These are phyloP conservation scores for Lepidochrysops patricia DNA, from an alignment of 2,888 invertebrate species.

Conservation along the genomic window DNA sequence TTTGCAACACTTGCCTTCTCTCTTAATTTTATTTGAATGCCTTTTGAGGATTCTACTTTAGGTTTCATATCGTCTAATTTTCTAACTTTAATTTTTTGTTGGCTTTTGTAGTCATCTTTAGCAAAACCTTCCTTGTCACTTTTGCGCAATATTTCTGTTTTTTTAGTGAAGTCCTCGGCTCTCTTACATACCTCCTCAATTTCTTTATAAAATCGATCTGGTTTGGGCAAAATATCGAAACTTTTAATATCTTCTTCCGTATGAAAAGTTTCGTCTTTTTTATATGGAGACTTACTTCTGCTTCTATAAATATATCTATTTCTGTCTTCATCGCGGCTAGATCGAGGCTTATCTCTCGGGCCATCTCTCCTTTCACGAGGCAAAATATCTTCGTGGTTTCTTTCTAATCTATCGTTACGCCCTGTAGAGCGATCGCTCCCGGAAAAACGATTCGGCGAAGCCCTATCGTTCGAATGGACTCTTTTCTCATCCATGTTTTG, in stretches of 20 bases:
- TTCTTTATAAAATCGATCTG: conserved; percentile 40
- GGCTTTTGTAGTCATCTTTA: conserved; percentile 10
- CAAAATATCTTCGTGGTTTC: conserved; percentile 19
- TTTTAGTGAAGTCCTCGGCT: conserved; percentile 48
- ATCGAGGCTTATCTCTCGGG: conserved; percentile 28
- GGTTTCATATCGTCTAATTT: not conserved
- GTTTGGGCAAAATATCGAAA: conserved; percentile 24
- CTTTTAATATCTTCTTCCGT: conserved; percentile 20
- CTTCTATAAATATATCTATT: conserved; percentile 17
- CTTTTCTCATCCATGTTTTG: conserved; percentile 22
- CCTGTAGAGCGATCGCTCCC: conserved; percentile 17
- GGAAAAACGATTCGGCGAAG: conserved; percentile 17
- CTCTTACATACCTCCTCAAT: conserved; percentile 53
- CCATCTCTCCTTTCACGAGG: conserved; percentile 26
- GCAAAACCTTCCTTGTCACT: conserved; percentile 20
- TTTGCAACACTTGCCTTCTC: conserved; percentile 11
- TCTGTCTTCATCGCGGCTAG: conserved; percentile 18
- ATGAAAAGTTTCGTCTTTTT: conserved; percentile 21
- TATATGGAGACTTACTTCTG: conserved; percentile 17
- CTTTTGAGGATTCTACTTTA: not conserved
- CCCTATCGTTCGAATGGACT: conserved; percentile 19
- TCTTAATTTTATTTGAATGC: not conserved
- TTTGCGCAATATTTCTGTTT: conserved; percentile 43
- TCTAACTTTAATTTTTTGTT: not conserved
- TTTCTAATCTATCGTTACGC: conserved; percentile 18